Base-by-base conservation (phyloP, 2,797 vertebrate species). In the Mergus octosetaceus region DNA sequence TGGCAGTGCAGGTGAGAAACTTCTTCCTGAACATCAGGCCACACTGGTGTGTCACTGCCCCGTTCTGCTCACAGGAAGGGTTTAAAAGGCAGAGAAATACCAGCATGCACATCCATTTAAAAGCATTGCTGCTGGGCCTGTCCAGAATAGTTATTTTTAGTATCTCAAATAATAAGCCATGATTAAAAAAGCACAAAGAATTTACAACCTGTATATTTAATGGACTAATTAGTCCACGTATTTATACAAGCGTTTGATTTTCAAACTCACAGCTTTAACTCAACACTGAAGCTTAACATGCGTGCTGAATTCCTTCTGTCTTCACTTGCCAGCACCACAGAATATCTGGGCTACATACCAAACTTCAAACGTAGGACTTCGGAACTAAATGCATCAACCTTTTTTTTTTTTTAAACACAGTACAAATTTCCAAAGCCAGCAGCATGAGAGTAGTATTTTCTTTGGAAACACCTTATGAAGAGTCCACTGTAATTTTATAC, bases 311-410 rank as follows among this genome's bases (percentile, higher is more conserved):
- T 86, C 38, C 70, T 94, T 69, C 71, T 84, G 66, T 22, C 58
- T 68, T 60, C 43, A 71, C 34, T 49, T 85, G 61, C 65, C 69
- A 87, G 91, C 73, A 78, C 9, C 69, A 77, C 65, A 56, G 72
- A 91, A 10, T 84, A 90, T 78, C 79, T 81, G 90, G 85, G 85
- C 79, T 94, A 96, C 65, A 93, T 66, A 88, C 41, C 89, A 84
- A 91, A 69, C 76, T 73, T 82, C 56, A 81, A 89, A 78, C 0
- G 0, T 4, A 87, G 34, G 93, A 87, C 64, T 87, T 82, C 25
- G 85, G 64, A 82, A 84, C n/a, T 66, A 74, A 91, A 94, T 24
- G 14, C 32, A 74, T 21, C 38, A 21, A 19, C 6, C 32, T 43
- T 24, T 49, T 64, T 69, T 45, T 27, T 74, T 47, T 38, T 27